Conservation (phyloP, 2,797 vertebrate genomes). For the Syndactyla subalaris region DNA sequence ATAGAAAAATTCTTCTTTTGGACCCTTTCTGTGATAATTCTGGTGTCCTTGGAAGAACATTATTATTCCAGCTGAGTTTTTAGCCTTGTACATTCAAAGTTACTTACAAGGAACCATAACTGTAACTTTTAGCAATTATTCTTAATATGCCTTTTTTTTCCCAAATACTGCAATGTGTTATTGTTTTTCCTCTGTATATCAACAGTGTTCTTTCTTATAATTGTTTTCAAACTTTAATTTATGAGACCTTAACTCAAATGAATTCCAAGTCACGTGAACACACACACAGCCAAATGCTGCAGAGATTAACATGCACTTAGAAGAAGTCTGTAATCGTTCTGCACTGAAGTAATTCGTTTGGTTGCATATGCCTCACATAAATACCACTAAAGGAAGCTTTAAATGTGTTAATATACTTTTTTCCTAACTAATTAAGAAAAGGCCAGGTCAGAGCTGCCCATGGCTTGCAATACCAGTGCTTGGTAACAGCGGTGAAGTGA, state of each 20-base stretch:
- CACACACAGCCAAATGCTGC: background rate
- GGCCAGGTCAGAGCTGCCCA: background rate
- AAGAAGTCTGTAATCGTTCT: background rate
- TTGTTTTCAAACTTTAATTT: background rate
- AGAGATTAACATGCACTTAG: background rate
- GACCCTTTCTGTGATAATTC: background rate
- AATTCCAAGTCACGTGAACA: background rate
- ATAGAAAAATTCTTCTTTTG: rapidly evolving
- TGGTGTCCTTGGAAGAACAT: background rate
- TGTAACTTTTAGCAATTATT: background rate
- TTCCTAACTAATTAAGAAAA: background rate
- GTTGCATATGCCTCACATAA: background rate
- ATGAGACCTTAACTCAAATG: background rate
- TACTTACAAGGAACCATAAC: background rate
- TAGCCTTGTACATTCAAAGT: background rate
- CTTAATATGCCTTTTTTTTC: background rate
- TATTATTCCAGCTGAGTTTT: background rate
- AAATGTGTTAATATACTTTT: background rate
- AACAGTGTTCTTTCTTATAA: background rate
- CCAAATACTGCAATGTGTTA: background rate
- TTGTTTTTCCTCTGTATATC: background rate
- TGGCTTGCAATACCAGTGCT: rapidly evolving
- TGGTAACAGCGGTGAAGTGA: background rate
- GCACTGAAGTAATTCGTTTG: background rate
- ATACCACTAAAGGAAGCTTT: background rate